Evolutionary conservation across 2,797 vertebrate species (phyloP).

Genomic region (Lagorchestes hirsutus): DNA sequence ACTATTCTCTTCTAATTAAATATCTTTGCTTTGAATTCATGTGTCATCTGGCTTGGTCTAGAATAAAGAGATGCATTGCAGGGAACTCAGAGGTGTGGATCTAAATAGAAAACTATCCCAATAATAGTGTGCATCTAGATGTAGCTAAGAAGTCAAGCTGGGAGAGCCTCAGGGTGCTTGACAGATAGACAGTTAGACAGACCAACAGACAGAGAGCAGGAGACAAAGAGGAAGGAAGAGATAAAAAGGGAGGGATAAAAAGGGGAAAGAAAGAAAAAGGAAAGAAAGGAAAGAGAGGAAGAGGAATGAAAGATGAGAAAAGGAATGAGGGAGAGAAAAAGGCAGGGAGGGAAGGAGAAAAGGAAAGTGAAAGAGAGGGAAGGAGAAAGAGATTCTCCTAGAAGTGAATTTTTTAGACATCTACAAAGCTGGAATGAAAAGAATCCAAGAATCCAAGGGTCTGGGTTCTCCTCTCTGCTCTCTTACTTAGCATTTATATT

Average conservation of each 20-base stretch:
- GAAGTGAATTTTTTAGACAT: background rate
- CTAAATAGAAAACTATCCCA: background rate
- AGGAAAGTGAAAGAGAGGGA: background rate
- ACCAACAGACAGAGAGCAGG: background rate
- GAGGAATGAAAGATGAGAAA: background rate
- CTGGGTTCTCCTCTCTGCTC: background rate
- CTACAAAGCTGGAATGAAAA: background rate
- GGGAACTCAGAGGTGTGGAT: background rate
- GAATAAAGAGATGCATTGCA: slow-evolving; percentile 3
- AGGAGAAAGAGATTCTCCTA: background rate
- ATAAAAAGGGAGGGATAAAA: background rate
- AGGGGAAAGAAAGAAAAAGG: background rate
- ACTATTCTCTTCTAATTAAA: background rate
- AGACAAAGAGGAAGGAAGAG: background rate
- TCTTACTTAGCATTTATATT: background rate
- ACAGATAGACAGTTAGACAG: background rate
- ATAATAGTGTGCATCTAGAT: background rate
- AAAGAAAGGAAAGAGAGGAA: background rate
- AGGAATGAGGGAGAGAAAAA: background rate
- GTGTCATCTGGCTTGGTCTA: background rate
- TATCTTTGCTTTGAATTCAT: background rate
- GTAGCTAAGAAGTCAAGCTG: background rate
- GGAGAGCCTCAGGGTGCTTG: background rate
- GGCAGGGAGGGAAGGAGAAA: background rate
- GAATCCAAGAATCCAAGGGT: background rate